Base-by-base conservation (phyloP, 2,797 vertebrate genomes). In the Stomatorhinus walkeri region DNA sequence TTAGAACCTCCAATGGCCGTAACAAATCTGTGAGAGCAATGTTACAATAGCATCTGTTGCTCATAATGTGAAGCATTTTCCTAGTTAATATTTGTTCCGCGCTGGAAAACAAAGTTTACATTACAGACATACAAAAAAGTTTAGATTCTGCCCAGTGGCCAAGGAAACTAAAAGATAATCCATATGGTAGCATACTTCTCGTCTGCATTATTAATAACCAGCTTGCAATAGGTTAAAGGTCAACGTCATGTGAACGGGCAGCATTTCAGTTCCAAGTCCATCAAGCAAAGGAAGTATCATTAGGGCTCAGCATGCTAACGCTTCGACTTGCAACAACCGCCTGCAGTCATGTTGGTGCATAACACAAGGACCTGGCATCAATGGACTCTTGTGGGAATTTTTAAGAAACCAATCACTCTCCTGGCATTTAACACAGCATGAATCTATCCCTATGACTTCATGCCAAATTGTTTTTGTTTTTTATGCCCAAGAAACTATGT, bases 121-220 rank as follows among this genome's bases (percentile, higher is more conserved):
- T 46, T 81, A 52, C 49, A 54, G 24, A 36, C 51, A 40, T 28
- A n/a, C 32, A 56, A 32, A 54, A 28, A 87, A 32, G 32, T 61
- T 40, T 61, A 40, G 9, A 54, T 43, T 56, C 54, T 54, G 7
- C 32, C 24, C 52, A 87, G 32, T 40, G 32, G 85, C 28, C 52
- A 87, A 85, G 54, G 32, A 87, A 56, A 87, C 85, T 54, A 36
- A 56, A 87, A 87, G 54, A 59, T 56, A 56, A 87, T 87, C 19
- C 16, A 87, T 40, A 61, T 59, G 51, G 85, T 59, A 14, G 54
- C 54, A 59, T 56, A n/a, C 28, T 43, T 61, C 6, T 40, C 28
- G 7, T 14, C 5, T 84, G 81, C 81, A 84, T 84, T 85, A 85
- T 85, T 85, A 51, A 85, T 85, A 81, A 81, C 4, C 12, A 52